Percentiles rank a stretch among this genome's conserved stretches.
Conservation (phyloP, 2,888 invertebrate genomes). For the Callimorpha dominula region DNA sequence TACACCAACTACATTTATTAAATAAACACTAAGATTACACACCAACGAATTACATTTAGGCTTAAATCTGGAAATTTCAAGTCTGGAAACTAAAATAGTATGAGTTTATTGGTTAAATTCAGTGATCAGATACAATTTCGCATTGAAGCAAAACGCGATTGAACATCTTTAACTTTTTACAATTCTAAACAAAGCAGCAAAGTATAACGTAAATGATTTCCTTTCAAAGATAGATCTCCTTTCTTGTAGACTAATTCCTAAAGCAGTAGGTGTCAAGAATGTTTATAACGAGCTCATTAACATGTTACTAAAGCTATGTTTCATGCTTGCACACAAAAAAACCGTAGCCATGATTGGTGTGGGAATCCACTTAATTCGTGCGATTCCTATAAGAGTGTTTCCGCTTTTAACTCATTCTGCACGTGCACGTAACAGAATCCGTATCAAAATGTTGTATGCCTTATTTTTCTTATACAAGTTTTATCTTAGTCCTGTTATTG, state of each 20-base stretch:
- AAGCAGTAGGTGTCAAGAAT: constrained; percentile 43
- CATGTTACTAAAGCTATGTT: constrained; percentile 32
- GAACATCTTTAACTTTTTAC: neutral
- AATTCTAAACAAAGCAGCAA: neutral
- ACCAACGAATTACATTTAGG: too few species aligned
- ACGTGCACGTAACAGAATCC: neutral
- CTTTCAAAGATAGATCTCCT: constrained; percentile 25
- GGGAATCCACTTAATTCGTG: neutral
- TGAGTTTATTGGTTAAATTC: too few species aligned
- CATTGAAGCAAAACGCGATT: too few species aligned
- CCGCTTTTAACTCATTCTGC: neutral
- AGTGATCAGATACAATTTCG: too few species aligned
- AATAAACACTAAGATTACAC: too few species aligned
- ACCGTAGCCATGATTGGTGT: constrained; percentile 22
- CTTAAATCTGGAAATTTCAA: too few species aligned
- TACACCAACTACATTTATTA: too few species aligned
- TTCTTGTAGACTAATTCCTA: constrained; percentile 14
- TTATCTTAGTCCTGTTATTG: too few species aligned
- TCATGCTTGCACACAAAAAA: constrained; percentile 31
- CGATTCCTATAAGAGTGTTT: constrained; percentile 3
- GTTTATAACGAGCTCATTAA: constrained; percentile 48
- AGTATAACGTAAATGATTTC: constrained; percentile 13
- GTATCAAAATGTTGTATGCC: neutral
- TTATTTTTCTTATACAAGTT: too few species aligned
- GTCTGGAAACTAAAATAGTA: too few species aligned